phyloP scores from a whole-genome alignment of 2,797 vertebrate genomes.

The Danionella dracula region DNA sequence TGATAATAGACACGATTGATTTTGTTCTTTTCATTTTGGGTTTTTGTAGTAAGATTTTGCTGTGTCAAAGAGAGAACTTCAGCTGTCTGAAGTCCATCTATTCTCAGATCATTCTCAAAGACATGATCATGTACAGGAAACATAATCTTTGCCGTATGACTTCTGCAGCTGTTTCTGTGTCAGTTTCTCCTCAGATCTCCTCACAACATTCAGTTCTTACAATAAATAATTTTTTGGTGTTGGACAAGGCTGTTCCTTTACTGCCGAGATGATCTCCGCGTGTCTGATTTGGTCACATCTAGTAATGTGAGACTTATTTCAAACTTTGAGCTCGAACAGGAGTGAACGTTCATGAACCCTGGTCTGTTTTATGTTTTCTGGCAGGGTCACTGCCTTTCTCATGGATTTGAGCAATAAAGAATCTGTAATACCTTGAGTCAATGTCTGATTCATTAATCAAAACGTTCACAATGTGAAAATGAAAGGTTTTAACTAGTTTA shows the following conservation, averaged over 20 bases:
- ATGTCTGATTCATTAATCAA: background rate
- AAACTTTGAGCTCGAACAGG: too few species aligned
- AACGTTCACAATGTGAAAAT: background rate
- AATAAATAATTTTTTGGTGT: background rate
- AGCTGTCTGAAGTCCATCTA: background rate
- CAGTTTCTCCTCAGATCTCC: slow-evolving; percentile 14
- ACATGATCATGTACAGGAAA: background rate
- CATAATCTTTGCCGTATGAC: background rate
- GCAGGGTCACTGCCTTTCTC: slow-evolving; percentile 72
- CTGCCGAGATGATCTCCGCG: background rate
- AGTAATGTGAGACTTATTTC: too few species aligned
- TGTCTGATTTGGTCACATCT: too few species aligned
- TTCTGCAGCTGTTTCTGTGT: slow-evolving; percentile 15
- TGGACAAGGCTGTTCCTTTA: background rate
- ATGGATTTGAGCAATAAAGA: slow-evolving; percentile 80
- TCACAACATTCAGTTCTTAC: too few species aligned
- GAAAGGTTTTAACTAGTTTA: too few species aligned
- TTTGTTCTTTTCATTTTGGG: slow-evolving; percentile 16
- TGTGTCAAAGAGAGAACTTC: slow-evolving; percentile 29
- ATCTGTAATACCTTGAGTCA: slow-evolving; percentile 55
- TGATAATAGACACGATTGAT: background rate
- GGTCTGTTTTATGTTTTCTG: slow-evolving; percentile 61
- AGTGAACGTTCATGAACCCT: slow-evolving; percentile 46
- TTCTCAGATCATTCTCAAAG: background rate
- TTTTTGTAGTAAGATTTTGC: slow-evolving; percentile 13